Conservation (phyloP, 37 sponge, comb jelly and placozoan genomes). For the Dysidea cf. avara region DNA sequence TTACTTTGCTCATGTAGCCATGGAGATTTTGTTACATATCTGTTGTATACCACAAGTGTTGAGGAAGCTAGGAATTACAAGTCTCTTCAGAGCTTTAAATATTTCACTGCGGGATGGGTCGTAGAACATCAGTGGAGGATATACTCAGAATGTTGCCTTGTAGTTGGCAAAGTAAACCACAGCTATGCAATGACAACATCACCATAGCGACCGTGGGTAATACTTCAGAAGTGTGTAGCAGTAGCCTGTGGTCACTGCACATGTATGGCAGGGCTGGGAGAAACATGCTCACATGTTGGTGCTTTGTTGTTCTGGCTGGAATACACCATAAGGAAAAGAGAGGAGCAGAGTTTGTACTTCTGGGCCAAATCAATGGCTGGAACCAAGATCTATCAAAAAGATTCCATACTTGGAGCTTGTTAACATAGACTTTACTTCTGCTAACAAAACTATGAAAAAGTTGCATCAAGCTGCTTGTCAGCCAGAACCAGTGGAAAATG, state of each 20-base stretch:
- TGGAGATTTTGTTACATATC: too few relatives aligned
- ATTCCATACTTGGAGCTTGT: too few relatives aligned
- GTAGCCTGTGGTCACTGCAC: slow-evolving; percentile 33
- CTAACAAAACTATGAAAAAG: too few relatives aligned
- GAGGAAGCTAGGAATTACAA: background rate
- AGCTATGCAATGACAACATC: background rate
- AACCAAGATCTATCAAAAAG: too few relatives aligned
- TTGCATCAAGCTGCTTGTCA: too few relatives aligned
- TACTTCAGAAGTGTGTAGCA: background rate
- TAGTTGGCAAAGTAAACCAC: background rate
- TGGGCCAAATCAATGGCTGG: slow-evolving; percentile 15
- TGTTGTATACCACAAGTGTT: slow-evolving; percentile 9
- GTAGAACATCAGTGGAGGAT: background rate
- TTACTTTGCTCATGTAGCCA: too few relatives aligned
- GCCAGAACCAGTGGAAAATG: too few relatives aligned
- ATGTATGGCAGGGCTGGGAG: too few relatives aligned
- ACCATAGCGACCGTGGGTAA: background rate
- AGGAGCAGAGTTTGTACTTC: slow-evolving; percentile 9
- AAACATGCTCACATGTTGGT: slow-evolving; percentile 42
- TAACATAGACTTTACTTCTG: too few relatives aligned
- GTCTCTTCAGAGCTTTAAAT: slow-evolving; percentile 1
- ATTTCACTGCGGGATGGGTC: slow-evolving; percentile 3
- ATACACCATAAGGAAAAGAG: background rate
- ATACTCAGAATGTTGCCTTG: background rate
- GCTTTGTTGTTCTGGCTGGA: slow-evolving; percentile 33